Base-by-base conservation (phyloP, 2,888 invertebrate species). In the Lasioglossum leucozonium region DNA sequence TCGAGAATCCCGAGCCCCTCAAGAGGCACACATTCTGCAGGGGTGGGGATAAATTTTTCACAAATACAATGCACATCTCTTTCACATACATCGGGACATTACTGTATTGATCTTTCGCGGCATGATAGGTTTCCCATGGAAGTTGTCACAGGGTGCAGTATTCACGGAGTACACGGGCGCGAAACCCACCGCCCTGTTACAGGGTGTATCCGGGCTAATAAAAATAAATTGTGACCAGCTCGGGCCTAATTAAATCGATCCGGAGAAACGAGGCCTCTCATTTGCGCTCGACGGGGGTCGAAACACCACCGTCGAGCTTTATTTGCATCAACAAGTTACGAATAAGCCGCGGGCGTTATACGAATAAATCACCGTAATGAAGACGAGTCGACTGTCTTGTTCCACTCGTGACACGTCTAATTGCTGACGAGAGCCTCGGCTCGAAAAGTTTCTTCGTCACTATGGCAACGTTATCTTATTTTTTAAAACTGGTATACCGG, bases 181-280 rank as follows among this genome's bases (percentile, higher is more conserved):
- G 87, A 88, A 88, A 74, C 76, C 81, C 87, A 73, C 42, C 87
- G 72, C 42, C 79, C 72, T 51, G 69, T 78, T 71, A 80, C 79
- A 47, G 65, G 34, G 69, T 86, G 80, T 83, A 22, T 22, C 51
- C 84, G 85, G 82, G 82, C 89, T 90, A 90, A 92, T 93, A 90
- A 92, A 92, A 91, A 92, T 91, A 92, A 93, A 93, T 91, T 89
- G 92, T 89, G 86, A 87, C 81, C 72, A 58, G 72, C 83, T 88
- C 88, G 72, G 79, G 77, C 76, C 88, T 90, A 92, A 92, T 92
- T 91, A 91, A 92, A 88, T 90, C 89, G 89, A 91, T 89, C 87
- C 65, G 44, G 37, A 11, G 42, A 67, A 73, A 81, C 67, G 83
- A 62, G 81, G 79, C 62, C n/a, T 69, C 76, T 74, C 77, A 78